Conservation (phyloP, 2,888 invertebrate genomes). For the Lithophane socia region DNA sequence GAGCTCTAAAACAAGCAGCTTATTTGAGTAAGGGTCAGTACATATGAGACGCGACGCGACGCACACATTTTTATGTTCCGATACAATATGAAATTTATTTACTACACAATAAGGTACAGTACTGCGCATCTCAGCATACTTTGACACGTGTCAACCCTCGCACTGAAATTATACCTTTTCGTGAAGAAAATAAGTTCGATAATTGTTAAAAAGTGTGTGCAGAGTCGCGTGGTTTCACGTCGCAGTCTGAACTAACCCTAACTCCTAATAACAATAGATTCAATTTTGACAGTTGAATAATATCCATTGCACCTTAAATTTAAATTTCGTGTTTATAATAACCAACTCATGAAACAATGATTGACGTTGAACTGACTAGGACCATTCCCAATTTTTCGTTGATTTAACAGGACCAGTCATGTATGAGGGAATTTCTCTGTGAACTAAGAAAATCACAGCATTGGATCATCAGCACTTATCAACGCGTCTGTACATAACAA, state of each 20-base stretch:
- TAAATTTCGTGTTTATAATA: background rate
- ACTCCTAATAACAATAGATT: background rate
- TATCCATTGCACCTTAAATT: background rate
- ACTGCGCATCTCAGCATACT: too few species aligned
- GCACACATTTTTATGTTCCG: too few species aligned
- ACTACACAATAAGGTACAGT: too few species aligned
- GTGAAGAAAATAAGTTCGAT: too few species aligned
- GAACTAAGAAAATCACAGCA: background rate
- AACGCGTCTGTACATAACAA: background rate
- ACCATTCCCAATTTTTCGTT: background rate
- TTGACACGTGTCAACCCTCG: too few species aligned
- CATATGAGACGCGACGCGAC: too few species aligned
- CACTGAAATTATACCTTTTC: too few species aligned
- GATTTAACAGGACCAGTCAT: background rate
- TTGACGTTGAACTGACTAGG: background rate
- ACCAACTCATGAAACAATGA: background rate
- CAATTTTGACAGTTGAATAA: background rate
- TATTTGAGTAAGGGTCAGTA: too few species aligned
- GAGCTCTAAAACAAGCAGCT: background rate
- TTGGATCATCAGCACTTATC: background rate
- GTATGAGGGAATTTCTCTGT: background rate
- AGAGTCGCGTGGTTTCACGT: too few species aligned
- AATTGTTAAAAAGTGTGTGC: too few species aligned
- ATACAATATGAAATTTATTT: too few species aligned
- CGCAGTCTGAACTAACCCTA: too few species aligned